Evolutionary conservation across 2,797 vertebrate species (phyloP), one percentile per base, ranked within the genome.

Genomic region (Cyclura pinguis): DNA sequence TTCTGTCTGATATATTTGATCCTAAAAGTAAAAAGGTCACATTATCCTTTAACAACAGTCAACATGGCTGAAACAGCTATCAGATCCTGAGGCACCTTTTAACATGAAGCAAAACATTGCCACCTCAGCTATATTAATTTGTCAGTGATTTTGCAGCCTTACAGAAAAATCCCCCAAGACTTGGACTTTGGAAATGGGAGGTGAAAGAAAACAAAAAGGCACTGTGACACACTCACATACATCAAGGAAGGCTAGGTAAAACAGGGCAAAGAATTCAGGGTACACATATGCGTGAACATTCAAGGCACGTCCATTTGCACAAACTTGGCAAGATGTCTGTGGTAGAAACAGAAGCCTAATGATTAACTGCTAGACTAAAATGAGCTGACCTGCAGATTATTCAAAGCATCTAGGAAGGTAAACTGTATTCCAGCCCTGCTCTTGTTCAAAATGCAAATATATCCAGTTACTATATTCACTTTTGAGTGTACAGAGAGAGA

Each of bases 361-460:
- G 80, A 55, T 88, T 82, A 81, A 93, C 38, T n/a, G 6, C 6
- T 62, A 67, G 3, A 0, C 73, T 84, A 93, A 91, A 87, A 0
- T 20, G 24, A 80, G 3, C 4, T 73, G 76, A 80, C 47, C 85
- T 92, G 9, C 84, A 94, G 88, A 88, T 86, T 73, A 55, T 38
- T 55, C 89, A 91, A 81, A 89, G 73, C 9, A 83, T 9, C 62
- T 88, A 77, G 1, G n/a, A 85, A 77, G 55, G 83, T 92, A 84
- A 93, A 85, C 52, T 86, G 32, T 69, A 72, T 29, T 88, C 57
- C 62, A 67, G 64, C 72, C 42, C 50, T 55, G n/a, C 20, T 10
- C 24, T 5, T 72, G 47, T 47, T 93, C 55, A 12, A 90, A 93
- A 94, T 93, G 83, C 81, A 93, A 93, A 89, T 90, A n/a, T 38